Evolutionary conservation across 2,113 vertebrate species (phyloP).

Genomic region (Glaucomys volans): DNA sequence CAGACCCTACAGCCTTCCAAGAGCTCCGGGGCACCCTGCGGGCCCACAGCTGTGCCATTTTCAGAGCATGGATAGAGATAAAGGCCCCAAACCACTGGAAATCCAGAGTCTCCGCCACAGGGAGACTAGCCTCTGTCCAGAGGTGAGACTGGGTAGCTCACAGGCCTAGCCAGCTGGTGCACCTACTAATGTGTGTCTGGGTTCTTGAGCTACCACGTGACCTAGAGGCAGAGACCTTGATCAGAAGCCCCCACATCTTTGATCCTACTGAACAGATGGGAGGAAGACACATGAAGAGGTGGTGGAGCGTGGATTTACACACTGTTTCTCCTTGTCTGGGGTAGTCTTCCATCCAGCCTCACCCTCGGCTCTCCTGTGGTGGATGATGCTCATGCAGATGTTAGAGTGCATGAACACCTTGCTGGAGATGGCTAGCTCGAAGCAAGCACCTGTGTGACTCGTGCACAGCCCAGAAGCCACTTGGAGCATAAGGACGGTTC

Average conservation of each 20-base stretch:
- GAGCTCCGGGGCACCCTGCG: neutral
- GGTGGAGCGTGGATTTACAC: fast-evolving
- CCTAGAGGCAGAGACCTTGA: neutral
- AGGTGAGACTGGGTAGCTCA: fast-evolving
- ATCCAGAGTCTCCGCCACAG: no score
- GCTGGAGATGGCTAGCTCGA: no score
- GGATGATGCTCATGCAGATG: fast-evolving
- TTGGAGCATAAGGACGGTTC: neutral
- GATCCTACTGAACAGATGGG: fast-evolving
- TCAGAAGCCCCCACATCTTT: neutral
- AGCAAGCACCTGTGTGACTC: neutral
- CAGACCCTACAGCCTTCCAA: neutral
- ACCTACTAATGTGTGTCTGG: fast-evolving
- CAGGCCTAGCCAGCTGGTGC: fast-evolving
- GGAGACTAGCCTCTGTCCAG: neutral
- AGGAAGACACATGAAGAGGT: neutral
- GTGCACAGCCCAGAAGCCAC: fast-evolving
- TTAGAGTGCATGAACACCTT: fast-evolving
- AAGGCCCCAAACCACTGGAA: neutral
- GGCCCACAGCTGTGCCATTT: fast-evolving
- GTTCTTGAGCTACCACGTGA: fast-evolving
- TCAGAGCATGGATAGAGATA: neutral
- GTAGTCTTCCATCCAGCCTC: fast-evolving
- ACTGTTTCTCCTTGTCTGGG: neutral
- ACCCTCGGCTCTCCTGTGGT: no score